A percentile compares a stretch with the other conserved stretches of the same genome.
phyloP scores from a whole-genome alignment of 2,888 invertebrate species.

The Chorisops tibialis region DNA sequence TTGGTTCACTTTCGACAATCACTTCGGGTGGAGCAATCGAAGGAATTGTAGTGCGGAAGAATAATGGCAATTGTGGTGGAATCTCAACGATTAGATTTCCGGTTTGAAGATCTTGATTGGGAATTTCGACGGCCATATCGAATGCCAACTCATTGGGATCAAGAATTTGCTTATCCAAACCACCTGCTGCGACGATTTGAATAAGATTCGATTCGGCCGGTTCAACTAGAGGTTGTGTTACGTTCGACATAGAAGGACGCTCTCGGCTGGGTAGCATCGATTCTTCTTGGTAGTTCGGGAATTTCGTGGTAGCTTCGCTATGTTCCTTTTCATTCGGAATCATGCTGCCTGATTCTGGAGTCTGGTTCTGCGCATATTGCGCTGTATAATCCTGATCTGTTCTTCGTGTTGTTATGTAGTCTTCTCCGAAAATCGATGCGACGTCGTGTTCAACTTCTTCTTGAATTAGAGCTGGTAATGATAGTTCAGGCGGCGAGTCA shows the following conservation, averaged over 20 bases:
- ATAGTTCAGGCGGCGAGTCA: background rate
- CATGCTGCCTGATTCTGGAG: no score
- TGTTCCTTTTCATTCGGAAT: background rate
- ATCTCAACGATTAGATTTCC: slow-evolving; percentile 28
- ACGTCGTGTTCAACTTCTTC: slow-evolving; percentile 3
- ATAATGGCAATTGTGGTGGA: slow-evolving; percentile 18
- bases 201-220: slow-evolving; percentile 30
- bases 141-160: slow-evolving; percentile 14
- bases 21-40: slow-evolving; percentile 18
- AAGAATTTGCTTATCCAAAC: background rate
- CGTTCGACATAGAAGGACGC: no score
- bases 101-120: slow-evolving; percentile 23
- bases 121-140: background rate
- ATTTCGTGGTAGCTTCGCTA: background rate
- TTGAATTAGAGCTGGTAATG: background rate
- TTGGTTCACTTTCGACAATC: background rate
- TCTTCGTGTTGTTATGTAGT: background rate
- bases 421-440: slow-evolving; percentile 1
- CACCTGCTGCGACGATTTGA: slow-evolving; percentile 7
- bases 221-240: background rate
- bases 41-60: slow-evolving; percentile 19
- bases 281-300: background rate
- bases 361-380: background rate
- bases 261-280: no score
- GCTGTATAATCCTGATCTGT: background rate